Evolutionary conservation across 2,113 vertebrate genomes (phyloP).

Genomic region (Tetrax tetrax): DNA sequence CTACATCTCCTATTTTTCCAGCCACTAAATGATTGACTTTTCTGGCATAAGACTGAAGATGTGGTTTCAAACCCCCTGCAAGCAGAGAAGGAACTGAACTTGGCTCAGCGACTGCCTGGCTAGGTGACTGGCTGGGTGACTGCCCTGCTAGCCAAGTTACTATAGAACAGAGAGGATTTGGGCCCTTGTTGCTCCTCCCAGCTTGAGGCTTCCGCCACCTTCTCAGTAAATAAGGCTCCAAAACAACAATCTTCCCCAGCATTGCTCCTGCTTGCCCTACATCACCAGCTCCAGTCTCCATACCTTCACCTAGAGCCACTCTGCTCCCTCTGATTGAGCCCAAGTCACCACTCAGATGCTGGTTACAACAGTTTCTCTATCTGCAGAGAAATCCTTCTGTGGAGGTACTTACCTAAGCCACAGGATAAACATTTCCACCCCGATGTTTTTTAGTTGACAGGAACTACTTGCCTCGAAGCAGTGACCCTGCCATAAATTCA

Average conservation of each 20-base stretch:
- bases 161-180: neutral
- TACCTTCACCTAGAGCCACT: neutral
- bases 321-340: neutral
- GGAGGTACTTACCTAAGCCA: neutral
- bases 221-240: neutral
- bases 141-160: neutral
- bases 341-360: neutral
- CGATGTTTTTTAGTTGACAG: neutral
- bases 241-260: neutral
- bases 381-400: neutral
- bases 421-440: neutral
- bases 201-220: neutral
- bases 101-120: neutral
- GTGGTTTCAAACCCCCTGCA: neutral
- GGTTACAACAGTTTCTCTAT: neutral
- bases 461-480: neutral
- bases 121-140: neutral
- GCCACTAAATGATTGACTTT: neutral
- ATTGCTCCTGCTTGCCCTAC: too few species aligned
- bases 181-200: neutral
- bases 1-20: neutral
- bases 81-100: neutral
- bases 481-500: neutral
- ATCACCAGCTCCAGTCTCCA: fast-evolving
- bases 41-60: neutral